These are phyloP conservation scores for Steatocranus sp. DNA, from an alignment of 2,797 vertebrate genomes.

Conservation along the genomic window DNA sequence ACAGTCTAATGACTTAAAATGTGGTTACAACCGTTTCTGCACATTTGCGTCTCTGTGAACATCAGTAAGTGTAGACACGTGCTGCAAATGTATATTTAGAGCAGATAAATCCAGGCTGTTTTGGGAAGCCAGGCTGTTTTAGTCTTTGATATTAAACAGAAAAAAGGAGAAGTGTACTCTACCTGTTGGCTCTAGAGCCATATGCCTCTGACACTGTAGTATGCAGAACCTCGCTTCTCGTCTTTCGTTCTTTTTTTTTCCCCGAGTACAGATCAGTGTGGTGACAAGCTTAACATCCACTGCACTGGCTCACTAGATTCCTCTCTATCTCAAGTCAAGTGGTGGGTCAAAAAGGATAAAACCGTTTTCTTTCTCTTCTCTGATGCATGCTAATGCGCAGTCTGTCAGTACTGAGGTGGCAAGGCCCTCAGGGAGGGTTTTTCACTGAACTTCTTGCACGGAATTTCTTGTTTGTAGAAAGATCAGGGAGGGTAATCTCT, in stretches of 20 bases:
- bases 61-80: background rate
- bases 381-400: slow-evolving; percentile 59
- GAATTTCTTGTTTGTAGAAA: slow-evolving; percentile 66
- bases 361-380: slow-evolving; percentile 30
- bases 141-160: slow-evolving; percentile 1
- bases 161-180: background rate
- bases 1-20: background rate
- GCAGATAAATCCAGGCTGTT: slow-evolving; percentile 1
- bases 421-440: slow-evolving; percentile 53
- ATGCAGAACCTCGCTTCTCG: background rate
- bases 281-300: slow-evolving; percentile 38
- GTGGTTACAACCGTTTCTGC: background rate
- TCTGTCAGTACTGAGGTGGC: slow-evolving; percentile 58
- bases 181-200: slow-evolving; percentile 10
- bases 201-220: slow-evolving; percentile 10
- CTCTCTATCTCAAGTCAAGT: slow-evolving; percentile 53
- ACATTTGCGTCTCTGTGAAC: background rate
- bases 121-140: slow-evolving; percentile 4
- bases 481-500: slow-evolving; percentile 71
- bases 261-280: slow-evolving; percentile 14
- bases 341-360: slow-evolving; percentile 59
- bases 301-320: slow-evolving; percentile 9
- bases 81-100: background rate
- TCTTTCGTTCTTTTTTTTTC: background rate
- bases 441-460: slow-evolving; percentile 29